Conservation (phyloP, 2,888 invertebrate species). For the Synergus itoensis region DNA sequence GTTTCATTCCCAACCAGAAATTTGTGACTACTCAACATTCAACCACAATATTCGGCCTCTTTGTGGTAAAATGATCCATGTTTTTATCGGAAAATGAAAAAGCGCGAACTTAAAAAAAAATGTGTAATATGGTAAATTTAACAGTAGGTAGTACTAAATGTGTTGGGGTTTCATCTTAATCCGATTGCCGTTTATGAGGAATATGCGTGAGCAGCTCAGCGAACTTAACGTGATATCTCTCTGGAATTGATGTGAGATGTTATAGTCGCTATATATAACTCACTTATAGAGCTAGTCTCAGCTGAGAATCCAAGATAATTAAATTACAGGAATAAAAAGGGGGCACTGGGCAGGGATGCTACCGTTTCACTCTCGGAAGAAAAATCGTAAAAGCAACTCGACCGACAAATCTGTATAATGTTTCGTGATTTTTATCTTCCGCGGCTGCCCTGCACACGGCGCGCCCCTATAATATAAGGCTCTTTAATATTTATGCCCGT, state of each 20-base stretch:
- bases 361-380: slow-evolving; percentile 63
- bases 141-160: slow-evolving; percentile 41
- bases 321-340: slow-evolving; percentile 74
- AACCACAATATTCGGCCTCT: no score
- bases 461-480: no score
- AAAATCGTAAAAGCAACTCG: slow-evolving; percentile 77
- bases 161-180: slow-evolving; percentile 21
- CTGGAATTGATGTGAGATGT: slow-evolving; percentile 68
- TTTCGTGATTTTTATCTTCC: slow-evolving; percentile 76
- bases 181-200: slow-evolving; percentile 61
- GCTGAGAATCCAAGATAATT: slow-evolving; percentile 74
- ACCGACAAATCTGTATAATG: slow-evolving; percentile 77
- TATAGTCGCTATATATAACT: slow-evolving; percentile 63
- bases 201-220: slow-evolving; percentile 60
- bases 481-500: no score
- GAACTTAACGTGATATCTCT: slow-evolving; percentile 68
- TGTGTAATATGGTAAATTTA: slow-evolving; percentile 52
- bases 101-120: no score
- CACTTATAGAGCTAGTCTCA: slow-evolving; percentile 57
- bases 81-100: no score
- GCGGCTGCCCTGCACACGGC: neutral
- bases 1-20: no score
- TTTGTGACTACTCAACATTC: no score
- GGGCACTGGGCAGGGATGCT: slow-evolving; percentile 47
- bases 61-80: no score